These are phyloP conservation scores for Linnaemya tessellans DNA, from an alignment of 2,888 invertebrate species.

Conservation along the genomic window DNA sequence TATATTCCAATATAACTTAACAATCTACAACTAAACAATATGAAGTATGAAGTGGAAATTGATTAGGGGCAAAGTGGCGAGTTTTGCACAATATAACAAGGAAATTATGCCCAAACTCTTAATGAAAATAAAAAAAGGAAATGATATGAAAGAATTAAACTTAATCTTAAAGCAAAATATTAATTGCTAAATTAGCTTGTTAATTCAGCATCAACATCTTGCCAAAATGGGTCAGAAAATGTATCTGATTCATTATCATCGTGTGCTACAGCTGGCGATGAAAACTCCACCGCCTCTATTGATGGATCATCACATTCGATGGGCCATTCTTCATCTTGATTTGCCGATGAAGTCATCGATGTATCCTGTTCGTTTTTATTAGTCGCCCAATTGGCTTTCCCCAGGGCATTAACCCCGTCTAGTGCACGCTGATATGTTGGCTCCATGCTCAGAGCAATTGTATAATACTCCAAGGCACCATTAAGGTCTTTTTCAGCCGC, in stretches of 20 bases:
- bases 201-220: conserved; percentile 86
- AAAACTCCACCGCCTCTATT: conserved; percentile 80
- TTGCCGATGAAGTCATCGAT: conserved; percentile 75
- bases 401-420: conserved; percentile 80
- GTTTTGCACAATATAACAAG: background rate
- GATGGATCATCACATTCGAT: conserved; percentile 80
- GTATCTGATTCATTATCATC: conserved; percentile 84
- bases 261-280: conserved; percentile 80
- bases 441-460: conserved; percentile 81
- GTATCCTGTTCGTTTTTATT: conserved; percentile 72
- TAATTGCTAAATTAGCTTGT: conserved; percentile 75
- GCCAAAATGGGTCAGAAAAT: conserved; percentile 85
- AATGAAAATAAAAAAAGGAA: background rate
- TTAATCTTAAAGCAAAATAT: background rate
- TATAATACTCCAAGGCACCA: conserved; percentile 81
- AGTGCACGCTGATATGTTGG: conserved; percentile 80
- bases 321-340: conserved; percentile 80
- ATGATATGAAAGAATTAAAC: background rate
- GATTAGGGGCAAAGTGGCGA: background rate
- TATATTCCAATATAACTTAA: conserved; percentile 22
- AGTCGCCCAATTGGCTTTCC: conserved; percentile 74
- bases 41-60: conserved; percentile 14
- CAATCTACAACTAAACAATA: conserved; percentile 12
- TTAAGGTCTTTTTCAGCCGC: conserved; percentile 79
- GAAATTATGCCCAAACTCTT: background rate